A percentile compares a stretch with the other conserved stretches of the same genome.
These are phyloP conservation scores for Melipona beecheii DNA, from an alignment of 2,888 invertebrate genomes.

Conservation along the genomic window DNA sequence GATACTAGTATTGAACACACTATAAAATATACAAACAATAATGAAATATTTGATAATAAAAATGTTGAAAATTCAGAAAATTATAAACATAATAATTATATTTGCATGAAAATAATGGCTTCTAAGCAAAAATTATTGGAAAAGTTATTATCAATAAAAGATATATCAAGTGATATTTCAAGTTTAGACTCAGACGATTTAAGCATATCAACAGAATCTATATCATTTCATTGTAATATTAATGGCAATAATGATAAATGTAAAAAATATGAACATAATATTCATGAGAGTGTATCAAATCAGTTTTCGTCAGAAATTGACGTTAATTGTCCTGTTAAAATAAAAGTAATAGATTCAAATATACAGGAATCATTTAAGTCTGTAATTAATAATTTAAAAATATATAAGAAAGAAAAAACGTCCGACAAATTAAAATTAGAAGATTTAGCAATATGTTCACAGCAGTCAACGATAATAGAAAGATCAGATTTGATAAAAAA, in stretches of 20 bases:
- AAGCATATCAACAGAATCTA: constrained; percentile 20
- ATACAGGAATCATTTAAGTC: background rate
- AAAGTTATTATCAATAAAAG: constrained; percentile 4
- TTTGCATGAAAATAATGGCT: background rate
- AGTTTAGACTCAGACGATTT: constrained; percentile 61
- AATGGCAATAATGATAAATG: background rate
- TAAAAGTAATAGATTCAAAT: background rate
- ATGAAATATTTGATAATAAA: background rate
- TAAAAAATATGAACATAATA: background rate
- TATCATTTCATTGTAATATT: background rate
- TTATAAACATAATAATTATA: constrained; percentile 9
- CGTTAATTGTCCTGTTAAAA: background rate
- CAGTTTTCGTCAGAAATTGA: background rate
- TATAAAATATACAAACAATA: background rate
- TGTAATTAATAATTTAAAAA: background rate
- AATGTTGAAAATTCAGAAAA: background rate
- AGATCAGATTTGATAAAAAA: background rate
- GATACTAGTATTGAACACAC: background rate
- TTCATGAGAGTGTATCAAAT: background rate
- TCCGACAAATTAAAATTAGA: background rate
- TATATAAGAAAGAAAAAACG: background rate
- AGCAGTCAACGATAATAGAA: background rate
- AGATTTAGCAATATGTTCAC: background rate
- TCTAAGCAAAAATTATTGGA: constrained; percentile 12
- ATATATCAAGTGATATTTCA: background rate